Percentiles rank a stretch among this genome's conserved stretches.
Conservation (phyloP, 2,888 invertebrate species). For the Diaperis boleti region DNA sequence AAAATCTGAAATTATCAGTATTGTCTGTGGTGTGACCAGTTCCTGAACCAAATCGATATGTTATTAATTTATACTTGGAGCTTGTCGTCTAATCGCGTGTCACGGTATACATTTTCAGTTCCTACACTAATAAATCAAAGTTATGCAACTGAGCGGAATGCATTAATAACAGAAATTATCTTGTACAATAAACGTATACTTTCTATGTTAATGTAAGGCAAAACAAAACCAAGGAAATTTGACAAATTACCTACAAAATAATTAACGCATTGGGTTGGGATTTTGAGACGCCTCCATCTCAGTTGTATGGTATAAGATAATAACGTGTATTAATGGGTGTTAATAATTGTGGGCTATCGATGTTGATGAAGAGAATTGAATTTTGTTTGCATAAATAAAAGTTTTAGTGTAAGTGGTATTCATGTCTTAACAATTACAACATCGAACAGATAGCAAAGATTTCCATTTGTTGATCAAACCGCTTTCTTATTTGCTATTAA, state of each 20-base stretch:
- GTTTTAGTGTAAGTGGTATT: too few species aligned
- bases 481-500: slow-evolving; percentile 6
- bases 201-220: slow-evolving; percentile 23
- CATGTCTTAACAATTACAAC: too few species aligned
- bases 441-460: not conserved
- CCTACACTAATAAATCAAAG: slow-evolving; percentile 38
- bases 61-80: slow-evolving; percentile 32
- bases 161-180: slow-evolving; percentile 37
- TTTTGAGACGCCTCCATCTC: slow-evolving; percentile 1
- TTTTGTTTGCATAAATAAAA: too few species aligned
- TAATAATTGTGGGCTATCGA: slow-evolving; percentile 17
- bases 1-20: slow-evolving; percentile 39
- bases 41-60: slow-evolving; percentile 24
- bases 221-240: slow-evolving; percentile 8
- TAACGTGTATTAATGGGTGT: slow-evolving; percentile 20
- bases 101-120: slow-evolving; percentile 27
- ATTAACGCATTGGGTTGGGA: not conserved
- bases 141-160: slow-evolving; percentile 34
- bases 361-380: slow-evolving; percentile 16
- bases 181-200: slow-evolving; percentile 18
- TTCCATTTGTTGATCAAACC: slow-evolving; percentile 19
- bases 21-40: slow-evolving; percentile 22
- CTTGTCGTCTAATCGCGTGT: slow-evolving; percentile 33
- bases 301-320: slow-evolving; percentile 9
- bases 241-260: slow-evolving; percentile 13